Base-by-base conservation (phyloP, 2,888 invertebrate genomes). In the Noctuana brunneofusca region DNA sequence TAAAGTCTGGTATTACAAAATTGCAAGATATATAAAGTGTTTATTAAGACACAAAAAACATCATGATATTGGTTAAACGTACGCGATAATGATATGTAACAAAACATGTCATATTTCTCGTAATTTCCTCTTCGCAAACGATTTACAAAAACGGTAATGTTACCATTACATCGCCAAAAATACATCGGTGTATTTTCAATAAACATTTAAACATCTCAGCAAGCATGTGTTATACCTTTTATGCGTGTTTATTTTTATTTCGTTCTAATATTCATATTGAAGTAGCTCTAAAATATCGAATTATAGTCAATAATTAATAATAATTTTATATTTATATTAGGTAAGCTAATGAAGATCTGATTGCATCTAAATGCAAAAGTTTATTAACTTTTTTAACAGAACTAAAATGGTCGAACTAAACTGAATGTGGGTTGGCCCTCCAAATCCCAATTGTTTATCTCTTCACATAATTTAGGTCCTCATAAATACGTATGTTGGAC, bases 171-270 rank as follows among this genome's bases (percentile, higher is more conserved):
- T 82, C 84, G 86, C 84, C 84, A 84, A 87, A 87, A 89, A 87
- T 86, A 87, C 83, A 86, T 87, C 84, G 48, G 83, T 86, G 83
- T 86, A 84, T 84, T 86, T 85, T 80, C 83, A 85, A 86, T 86
- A 88, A 87, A 88, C 87, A 85, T 88, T 88, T 87, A 84, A 88
- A 84, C 83, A 87, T 83, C 71, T 79, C 73, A 72, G 84, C 84
- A 84, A 90, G 88, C 89, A 89, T 89, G 89, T 90, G 87, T 89
- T 89, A 90, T 89, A 77, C 81, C 72, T 81, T 84, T 85, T 83
- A 89, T 83, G 85, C 82, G 84, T 88, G 87, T 87, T 89, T 81
- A 62, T 59, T 27, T 27, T 27, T 27, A 27, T 8, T 27, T 27
- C 27, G 4, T 27, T 27, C n/a, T n/a, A n/a, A n/a, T n/a, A n/a